phyloP scores from a whole-genome alignment of 2,797 vertebrate genomes.

The Tokudaia tokunoshimensis region DNA sequence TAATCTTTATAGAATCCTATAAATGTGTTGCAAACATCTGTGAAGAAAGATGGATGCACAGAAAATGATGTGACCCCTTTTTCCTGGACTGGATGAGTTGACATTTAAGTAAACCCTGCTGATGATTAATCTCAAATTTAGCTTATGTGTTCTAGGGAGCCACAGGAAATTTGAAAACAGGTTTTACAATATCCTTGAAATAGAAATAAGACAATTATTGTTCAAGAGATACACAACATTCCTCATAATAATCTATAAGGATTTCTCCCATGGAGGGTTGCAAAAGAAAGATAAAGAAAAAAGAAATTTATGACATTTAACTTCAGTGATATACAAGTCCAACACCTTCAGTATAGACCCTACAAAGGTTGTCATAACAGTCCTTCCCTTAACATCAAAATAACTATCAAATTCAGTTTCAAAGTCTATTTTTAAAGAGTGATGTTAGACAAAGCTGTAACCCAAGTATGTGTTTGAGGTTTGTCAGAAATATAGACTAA shows the following conservation, averaged over 20 bases:
- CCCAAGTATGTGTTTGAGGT: neutral
- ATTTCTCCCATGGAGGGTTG: neutral
- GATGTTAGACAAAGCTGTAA: neutral
- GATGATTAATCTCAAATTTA: slow-evolving; percentile 10
- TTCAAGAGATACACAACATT: neutral
- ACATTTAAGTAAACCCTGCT: neutral
- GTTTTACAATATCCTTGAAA: neutral
- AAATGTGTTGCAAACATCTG: neutral
- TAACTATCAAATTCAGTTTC: slow-evolving; percentile 12
- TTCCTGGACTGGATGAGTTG: neutral
- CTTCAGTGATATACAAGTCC: neutral
- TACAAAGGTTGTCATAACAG: neutral
- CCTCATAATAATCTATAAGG: neutral
- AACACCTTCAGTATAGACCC: neutral
- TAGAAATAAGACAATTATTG: slow-evolving; percentile 26
- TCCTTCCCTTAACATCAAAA: slow-evolving; percentile 33
- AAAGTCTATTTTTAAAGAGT: neutral
- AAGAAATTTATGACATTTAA: neutral
- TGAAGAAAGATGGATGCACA: neutral
- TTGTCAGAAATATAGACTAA: neutral
- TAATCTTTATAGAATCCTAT: neutral
- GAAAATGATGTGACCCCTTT: neutral
- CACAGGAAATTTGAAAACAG: slow-evolving; percentile 26
- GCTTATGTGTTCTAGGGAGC: neutral
- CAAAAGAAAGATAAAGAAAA: neutral